A percentile compares a stretch with the other conserved stretches of the same genome.
Conservation (phyloP, 2,797 vertebrate genomes). For the Liasis olivaceus region DNA sequence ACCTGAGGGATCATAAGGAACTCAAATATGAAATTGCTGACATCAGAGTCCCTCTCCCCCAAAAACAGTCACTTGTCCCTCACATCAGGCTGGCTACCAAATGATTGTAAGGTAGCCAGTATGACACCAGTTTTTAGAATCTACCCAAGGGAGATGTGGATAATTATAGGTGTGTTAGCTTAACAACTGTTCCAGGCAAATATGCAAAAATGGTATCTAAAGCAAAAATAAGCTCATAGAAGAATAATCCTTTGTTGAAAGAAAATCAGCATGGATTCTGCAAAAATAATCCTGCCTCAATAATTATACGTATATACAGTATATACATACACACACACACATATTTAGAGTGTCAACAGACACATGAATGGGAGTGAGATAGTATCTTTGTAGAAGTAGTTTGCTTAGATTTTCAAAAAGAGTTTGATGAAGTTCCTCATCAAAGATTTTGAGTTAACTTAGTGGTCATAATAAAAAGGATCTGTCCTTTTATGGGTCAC, state of each 20-base stretch:
- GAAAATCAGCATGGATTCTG: neutral
- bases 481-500: neutral
- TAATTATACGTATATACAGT: no score
- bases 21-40: neutral
- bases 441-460: neutral
- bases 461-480: neutral
- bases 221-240: neutral
- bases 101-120: neutral
- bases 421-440: neutral
- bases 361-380: neutral
- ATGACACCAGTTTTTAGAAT: neutral
- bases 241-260: neutral
- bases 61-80: neutral
- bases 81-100: neutral
- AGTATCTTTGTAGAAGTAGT: neutral
- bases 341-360: neutral
- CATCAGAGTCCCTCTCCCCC: neutral
- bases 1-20: neutral
- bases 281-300: neutral
- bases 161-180: neutral
- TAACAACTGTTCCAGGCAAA: neutral
- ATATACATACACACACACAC: no score
- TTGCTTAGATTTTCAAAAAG: neutral
- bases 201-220: neutral
- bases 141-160: neutral